Evolutionary conservation across 64 coral and sea anemone genomes (phyloP).

Genomic region (Actinia tenebrosa): DNA sequence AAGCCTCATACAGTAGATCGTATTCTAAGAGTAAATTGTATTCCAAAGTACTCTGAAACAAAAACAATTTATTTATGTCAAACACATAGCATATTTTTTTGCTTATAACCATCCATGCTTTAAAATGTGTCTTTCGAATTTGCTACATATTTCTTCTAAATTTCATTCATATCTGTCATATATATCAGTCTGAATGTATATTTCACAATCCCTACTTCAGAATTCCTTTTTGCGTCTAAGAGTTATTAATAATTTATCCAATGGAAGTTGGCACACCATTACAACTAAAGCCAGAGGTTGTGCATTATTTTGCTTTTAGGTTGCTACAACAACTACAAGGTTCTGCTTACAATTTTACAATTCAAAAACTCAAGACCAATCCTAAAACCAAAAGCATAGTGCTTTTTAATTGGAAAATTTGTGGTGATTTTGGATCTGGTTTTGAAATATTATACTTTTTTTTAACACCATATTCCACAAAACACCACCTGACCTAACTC

Average conservation of each 20-base stretch:
- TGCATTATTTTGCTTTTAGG: neutral
- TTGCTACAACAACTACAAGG: neutral
- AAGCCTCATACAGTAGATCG: too few relatives aligned
- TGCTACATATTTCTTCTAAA: neutral
- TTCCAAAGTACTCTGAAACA: neutral
- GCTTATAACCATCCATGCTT: neutral
- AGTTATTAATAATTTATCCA: neutral
- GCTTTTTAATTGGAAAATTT: neutral
- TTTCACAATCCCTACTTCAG: neutral
- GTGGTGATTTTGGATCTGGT: neutral
- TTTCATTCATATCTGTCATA: neutral
- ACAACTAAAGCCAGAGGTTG: neutral
- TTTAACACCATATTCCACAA: neutral
- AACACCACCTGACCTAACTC: too few relatives aligned
- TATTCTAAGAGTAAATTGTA: neutral
- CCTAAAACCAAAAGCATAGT: neutral
- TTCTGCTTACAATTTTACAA: neutral
- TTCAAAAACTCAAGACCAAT: neutral
- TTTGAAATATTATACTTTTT: neutral
- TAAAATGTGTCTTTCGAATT: neutral
- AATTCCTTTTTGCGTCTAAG: neutral
- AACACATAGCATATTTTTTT: neutral
- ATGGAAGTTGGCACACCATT: neutral
- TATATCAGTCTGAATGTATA: neutral
- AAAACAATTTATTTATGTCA: neutral